Conservation (phyloP, 2,797 vertebrate genomes). For the Myotis vivesi region DNA sequence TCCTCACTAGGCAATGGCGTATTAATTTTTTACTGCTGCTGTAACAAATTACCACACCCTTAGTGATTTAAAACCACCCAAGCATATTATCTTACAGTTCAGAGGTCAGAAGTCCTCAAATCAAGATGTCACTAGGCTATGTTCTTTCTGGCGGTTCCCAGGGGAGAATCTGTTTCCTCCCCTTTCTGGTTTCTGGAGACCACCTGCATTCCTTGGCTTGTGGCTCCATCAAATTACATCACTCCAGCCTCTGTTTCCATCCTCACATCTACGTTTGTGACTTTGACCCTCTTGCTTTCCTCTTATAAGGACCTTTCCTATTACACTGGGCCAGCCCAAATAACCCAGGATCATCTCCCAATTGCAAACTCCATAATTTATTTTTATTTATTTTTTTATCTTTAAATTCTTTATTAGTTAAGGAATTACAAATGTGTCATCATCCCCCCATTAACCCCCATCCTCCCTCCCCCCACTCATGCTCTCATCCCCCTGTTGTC, state of each 20-base stretch:
- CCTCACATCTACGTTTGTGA: background rate
- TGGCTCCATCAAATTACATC: background rate
- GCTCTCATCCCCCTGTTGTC: no score
- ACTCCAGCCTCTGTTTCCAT: background rate
- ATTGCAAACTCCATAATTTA: background rate
- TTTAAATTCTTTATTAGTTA: no score
- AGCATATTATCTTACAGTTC: background rate
- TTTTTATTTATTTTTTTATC: no score
- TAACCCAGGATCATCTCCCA: background rate
- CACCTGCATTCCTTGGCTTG: background rate
- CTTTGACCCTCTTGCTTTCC: background rate
- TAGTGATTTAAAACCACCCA: background rate
- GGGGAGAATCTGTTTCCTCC: background rate
- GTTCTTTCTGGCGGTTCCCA: background rate
- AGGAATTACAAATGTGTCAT: no score
- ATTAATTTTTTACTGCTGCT: background rate
- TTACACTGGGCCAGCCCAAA: background rate
- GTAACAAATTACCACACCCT: background rate
- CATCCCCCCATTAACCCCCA: no score
- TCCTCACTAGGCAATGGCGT: background rate
- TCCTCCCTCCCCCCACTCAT: no score
- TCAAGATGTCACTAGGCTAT: background rate
- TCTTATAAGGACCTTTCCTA: background rate
- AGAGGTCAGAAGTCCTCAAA: background rate
- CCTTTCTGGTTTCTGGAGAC: background rate